phyloP scores from a whole-genome alignment of 2,888 invertebrate species.

The Lasioglossum figueresi region DNA sequence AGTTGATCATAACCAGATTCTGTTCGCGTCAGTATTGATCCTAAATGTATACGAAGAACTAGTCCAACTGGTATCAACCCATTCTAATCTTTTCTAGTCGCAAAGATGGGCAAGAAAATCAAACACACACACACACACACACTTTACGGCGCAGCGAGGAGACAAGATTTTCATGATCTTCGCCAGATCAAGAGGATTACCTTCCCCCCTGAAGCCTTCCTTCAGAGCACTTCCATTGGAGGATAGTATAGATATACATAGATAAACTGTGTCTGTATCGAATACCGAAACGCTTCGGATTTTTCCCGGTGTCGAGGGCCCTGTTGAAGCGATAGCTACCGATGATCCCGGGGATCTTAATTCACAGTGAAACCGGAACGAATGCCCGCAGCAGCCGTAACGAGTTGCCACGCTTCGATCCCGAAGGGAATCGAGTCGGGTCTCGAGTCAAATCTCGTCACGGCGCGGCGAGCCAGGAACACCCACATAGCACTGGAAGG shows the following conservation, averaged over 20 bases:
- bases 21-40: no score
- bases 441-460: conserved; percentile 8
- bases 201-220: neutral
- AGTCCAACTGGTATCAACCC: no score
- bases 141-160: neutral
- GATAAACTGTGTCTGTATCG: neutral
- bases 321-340: neutral
- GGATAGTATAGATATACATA: neutral
- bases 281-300: neutral
- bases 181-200: neutral
- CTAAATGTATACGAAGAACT: neutral
- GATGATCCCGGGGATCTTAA: neutral
- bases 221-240: neutral
- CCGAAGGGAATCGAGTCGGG: conserved; percentile 20
- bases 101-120: no score
- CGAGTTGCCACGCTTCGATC: conserved; percentile 9
- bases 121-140: no score
- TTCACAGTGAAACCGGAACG: neutral
- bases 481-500: conserved; percentile 46
- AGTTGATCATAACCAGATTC: no score
- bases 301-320: neutral
- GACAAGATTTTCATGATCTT: neutral
- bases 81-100: no score
- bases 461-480: conserved; percentile 22
- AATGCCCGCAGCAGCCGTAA: conserved; percentile 2